A percentile compares a stretch with the other conserved stretches of the same genome.
Conservation (phyloP, 2,797 vertebrate genomes). For the Gastrophryne carolinensis region DNA sequence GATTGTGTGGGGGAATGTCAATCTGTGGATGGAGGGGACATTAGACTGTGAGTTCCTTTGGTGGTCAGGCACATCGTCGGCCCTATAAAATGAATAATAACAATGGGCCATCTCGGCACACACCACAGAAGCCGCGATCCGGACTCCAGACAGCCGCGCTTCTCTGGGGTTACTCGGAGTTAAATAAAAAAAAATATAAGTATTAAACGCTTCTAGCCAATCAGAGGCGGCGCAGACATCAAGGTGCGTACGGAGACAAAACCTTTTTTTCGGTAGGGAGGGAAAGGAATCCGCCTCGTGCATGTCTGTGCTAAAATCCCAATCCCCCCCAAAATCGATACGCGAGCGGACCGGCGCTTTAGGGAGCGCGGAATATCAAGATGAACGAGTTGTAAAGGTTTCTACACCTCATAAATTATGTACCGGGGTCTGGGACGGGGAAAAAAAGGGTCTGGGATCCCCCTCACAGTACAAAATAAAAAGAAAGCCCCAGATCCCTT, state of each 20-base stretch:
- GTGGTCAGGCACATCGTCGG: too few species aligned
- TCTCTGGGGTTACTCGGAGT: slow-evolving; percentile 18
- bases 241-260: slow-evolving; percentile 35
- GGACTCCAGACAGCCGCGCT: background rate
- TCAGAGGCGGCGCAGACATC: slow-evolving; percentile 27
- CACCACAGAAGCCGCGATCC: too few species aligned
- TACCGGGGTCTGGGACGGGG: slow-evolving; percentile 45
- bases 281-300: slow-evolving; percentile 1
- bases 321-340: slow-evolving; percentile 37
- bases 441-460: slow-evolving; percentile 35
- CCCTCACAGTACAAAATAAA: slow-evolving; percentile 29
- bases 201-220: slow-evolving; percentile 41
- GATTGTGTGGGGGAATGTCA: too few species aligned
- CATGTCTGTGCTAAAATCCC: slow-evolving; percentile 31
- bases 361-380: slow-evolving; percentile 45
- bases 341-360: slow-evolving; percentile 34
- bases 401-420: slow-evolving; percentile 51
- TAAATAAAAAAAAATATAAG: slow-evolving; percentile 13
- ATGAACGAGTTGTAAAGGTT: slow-evolving; percentile 18
- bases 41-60: too few species aligned
- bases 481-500: background rate
- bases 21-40: too few species aligned
- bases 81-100: too few species aligned
- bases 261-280: slow-evolving; percentile 4
- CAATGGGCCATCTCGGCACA: too few species aligned